These are phyloP conservation scores for Cephus rjabovi DNA, from an alignment of 2,888 invertebrate species.

Conservation along the genomic window DNA sequence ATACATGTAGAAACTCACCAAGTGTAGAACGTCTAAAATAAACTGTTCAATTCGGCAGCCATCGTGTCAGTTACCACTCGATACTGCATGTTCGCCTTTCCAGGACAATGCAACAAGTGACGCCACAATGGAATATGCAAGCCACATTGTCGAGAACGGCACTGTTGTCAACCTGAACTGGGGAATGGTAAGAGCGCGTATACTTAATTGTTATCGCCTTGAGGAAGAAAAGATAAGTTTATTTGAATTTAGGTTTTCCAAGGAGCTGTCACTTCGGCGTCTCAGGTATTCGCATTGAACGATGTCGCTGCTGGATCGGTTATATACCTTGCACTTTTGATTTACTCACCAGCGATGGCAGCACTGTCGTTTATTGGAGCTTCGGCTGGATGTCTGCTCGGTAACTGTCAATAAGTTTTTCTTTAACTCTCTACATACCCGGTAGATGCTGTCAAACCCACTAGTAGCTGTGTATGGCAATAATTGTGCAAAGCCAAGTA, in stretches of 20 bases:
- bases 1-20: no score
- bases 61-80: no score
- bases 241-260: constrained; percentile 56
- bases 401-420: constrained; percentile 42
- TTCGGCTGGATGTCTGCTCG: constrained; percentile 58
- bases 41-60: no score
- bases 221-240: background rate
- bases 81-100: constrained; percentile 29
- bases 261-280: constrained; percentile 62
- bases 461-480: no score
- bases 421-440: no score
- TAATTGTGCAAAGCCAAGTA: no score
- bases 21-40: no score
- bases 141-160: constrained; percentile 36
- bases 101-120: constrained; percentile 52
- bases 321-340: constrained; percentile 60
- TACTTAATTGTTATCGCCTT: background rate
- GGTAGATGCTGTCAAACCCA: no score
- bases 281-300: constrained; percentile 64
- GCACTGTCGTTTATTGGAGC: constrained; percentile 62
- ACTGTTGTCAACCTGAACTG: constrained; percentile 48
- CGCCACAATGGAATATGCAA: constrained; percentile 33
- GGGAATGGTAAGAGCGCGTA: constrained; percentile 55
- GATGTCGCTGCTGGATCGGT: constrained; percentile 57
- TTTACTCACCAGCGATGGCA: constrained; percentile 65